Evolutionary conservation across 2,797 vertebrate genomes (phyloP).

Genomic region (Syndactyla subalaris): DNA sequence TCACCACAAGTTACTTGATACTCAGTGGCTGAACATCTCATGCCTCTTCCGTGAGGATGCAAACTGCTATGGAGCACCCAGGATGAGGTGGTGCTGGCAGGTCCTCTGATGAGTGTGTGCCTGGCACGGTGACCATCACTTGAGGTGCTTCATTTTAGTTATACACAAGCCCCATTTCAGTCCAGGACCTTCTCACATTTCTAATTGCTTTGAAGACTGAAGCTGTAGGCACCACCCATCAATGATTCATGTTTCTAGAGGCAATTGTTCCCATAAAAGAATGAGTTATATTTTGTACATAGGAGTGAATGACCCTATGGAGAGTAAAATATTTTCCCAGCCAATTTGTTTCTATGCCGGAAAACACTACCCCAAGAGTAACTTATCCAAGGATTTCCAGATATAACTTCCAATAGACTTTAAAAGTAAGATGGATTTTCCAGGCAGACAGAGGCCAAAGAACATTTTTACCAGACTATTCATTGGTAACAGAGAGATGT

Average conservation of each 20-base stretch:
- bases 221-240: slow-evolving; percentile 12
- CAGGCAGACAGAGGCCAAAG: neutral
- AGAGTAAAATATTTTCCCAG: slow-evolving; percentile 34
- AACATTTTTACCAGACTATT: neutral
- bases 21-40: neutral
- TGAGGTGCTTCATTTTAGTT: neutral
- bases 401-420: neutral
- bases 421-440: slow-evolving; percentile 14
- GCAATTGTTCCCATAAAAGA: slow-evolving; percentile 35
- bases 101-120: neutral
- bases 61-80: neutral
- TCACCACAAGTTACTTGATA: neutral
- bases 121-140: neutral
- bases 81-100: neutral
- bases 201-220: neutral
- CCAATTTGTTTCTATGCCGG: neutral
- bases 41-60: neutral
- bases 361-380: neutral
- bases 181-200: neutral
- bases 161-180: neutral
- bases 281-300: slow-evolving; percentile 12
- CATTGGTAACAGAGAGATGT: neutral
- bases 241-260: slow-evolving; percentile 28
- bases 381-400: slow-evolving; percentile 5
- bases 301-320: neutral